Percentiles rank a stretch among this genome's conserved stretches.
These are phyloP conservation scores for Helobdella robusta DNA, from an alignment of 2,888 invertebrate genomes.

Conservation along the genomic window DNA sequence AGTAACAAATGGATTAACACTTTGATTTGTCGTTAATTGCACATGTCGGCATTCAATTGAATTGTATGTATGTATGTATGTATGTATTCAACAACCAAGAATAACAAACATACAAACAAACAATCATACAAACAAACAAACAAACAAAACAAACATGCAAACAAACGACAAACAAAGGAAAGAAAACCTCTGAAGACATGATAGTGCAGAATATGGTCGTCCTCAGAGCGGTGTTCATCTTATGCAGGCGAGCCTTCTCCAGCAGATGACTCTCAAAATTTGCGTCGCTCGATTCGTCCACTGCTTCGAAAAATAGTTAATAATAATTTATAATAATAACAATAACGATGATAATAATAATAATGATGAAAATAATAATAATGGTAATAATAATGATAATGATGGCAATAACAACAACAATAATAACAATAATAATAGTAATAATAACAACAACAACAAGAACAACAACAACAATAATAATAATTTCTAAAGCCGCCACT, in stretches of 20 bases:
- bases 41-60: too few species aligned
- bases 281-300: not conserved
- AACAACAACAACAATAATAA: conserved; percentile 1
- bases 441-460: not conserved
- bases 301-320: not conserved
- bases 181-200: conserved; percentile 14
- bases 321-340: not conserved
- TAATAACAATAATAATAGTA: not conserved
- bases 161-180: too few species aligned
- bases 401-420: not conserved
- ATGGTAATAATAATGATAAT: not conserved
- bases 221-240: not conserved
- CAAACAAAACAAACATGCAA: too few species aligned
- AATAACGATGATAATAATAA: not conserved
- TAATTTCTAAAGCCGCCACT: not conserved
- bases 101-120: too few species aligned
- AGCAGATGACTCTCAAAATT: too few species aligned
- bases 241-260: conserved; percentile 5
- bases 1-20: too few species aligned
- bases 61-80: too few species aligned
- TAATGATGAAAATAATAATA: not conserved
- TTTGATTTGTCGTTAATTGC: too few species aligned
- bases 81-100: too few species aligned
- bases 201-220: conserved; percentile 10
- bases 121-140: too few species aligned